Conservation (phyloP, 1,140 invertebrate genomes). For the Apis dorsata region DNA sequence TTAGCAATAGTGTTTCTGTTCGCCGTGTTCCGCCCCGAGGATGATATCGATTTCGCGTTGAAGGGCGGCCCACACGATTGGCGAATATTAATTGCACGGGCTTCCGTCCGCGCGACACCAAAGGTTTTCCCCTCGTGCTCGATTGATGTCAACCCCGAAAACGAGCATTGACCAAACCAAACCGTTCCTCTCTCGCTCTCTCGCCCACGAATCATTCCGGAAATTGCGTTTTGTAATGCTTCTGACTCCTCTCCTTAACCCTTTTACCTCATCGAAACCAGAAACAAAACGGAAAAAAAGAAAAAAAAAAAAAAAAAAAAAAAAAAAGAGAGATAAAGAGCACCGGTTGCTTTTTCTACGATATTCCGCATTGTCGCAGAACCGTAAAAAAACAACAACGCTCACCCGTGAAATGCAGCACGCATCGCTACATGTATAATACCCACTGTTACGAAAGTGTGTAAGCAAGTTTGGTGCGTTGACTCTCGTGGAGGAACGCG, state of each 20-base stretch:
- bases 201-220: conserved; percentile 58
- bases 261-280: background rate
- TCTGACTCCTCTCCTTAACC: conserved; percentile 29
- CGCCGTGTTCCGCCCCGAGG: background rate
- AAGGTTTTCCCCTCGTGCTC: conserved; percentile 52
- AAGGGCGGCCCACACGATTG: conserved; percentile 15
- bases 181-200: conserved; percentile 25
- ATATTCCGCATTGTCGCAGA: conserved; percentile 43
- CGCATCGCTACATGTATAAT: conserved; percentile 59
- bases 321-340: conserved; percentile 62
- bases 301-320: conserved; percentile 49
- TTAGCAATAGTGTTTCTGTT: too few species aligned
- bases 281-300: conserved; percentile 49
- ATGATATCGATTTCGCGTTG: conserved; percentile 27
- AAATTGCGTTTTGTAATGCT: conserved; percentile 72
- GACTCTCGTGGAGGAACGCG: background rate
- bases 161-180: conserved; percentile 48
- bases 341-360: conserved; percentile 42
- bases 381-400: conserved; percentile 67
- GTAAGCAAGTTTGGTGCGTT: conserved; percentile 60
- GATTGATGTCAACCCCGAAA: conserved; percentile 59
- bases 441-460: too few species aligned
- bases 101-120: conserved; percentile 57
- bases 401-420: conserved; percentile 66
- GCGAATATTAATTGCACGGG: conserved; percentile 59